Evolutionary conservation across 2,113 vertebrate species (phyloP), one percentile per base, ranked within the genome.

Genomic region (Fregata magnificens): DNA sequence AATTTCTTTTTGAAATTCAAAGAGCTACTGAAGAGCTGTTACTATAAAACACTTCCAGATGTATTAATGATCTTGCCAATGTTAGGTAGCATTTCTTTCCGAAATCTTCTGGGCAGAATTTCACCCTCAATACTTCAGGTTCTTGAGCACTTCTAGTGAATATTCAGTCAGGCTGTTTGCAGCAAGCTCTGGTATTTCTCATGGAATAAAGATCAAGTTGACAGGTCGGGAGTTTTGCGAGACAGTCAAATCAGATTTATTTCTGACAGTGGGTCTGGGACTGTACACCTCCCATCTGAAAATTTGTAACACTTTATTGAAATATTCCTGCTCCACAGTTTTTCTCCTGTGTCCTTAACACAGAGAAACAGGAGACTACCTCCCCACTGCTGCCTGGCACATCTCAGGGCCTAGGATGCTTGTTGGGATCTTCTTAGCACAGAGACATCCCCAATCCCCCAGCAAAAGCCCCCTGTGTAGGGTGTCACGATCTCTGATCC

Each of bases 181-280:
- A 90, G 93, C 34, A 85, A 50, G 42, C 42, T 87, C 76, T 84
- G 71, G 44, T 91, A 81, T 55, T 95, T 96, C 93, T 92, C 62
- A 62, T 7, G 77, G 42, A 95, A 95, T 74, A 89, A 96, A 90
- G 52, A 95, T 90, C 66, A 88, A 69, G 53, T 44, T 94, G 95
- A 94, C 91, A 86, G 74, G 28, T 40, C 9, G 1, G 29, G 55
- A 76, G 38, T 62, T 94, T 40, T 70, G 40, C 55, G 69, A 76
- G 59, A 67, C 63, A 86, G 36, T 69, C 80, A 80, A 63, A 70
- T 81, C 47, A 84, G 56, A 91, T 89, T 91, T 92, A 65, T 82
- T 95, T 86, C 82, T 86, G 88, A 62, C 76, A 52, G 45, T 6
- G 55, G 38, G 56, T 62, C 93, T 79, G 34, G 44, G 32, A 56